Evolutionary conservation across 2,113 vertebrate genomes (phyloP), one percentile per base, ranked within the genome.

Genomic region (Salminus brasiliensis): DNA sequence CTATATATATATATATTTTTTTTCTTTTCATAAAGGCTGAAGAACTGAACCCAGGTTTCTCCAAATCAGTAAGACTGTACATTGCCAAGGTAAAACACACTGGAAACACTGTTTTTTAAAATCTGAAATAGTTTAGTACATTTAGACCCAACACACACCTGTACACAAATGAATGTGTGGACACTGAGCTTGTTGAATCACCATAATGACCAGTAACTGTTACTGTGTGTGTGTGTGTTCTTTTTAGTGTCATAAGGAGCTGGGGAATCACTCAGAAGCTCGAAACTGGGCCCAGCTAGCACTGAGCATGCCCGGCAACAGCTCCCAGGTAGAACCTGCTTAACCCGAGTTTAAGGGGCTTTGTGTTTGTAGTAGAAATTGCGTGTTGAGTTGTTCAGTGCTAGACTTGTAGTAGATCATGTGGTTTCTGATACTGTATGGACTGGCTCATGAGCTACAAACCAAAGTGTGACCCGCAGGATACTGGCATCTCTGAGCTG

Each of bases 211-310:
- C n/a, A n/a, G 6, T 45, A 52, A 52, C 47, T n/a, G 18, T 52
- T 55, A 41, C 47, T 80, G 53, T 2, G 0, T 76, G 83, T 76
- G 65, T 68, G n/a, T 85, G 65, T 41, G 0, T 83, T n/a, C n/a
- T n/a, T n/a, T n/a, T n/a, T n/a, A 98, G 97, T 98, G 97, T 89
- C 96, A 97, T 86, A 94, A 80, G 86, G 95, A 96, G 69, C 89
- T 99, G n/a, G 96, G 95, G 25, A 94, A 96, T 79, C 52, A 81
- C 29, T 87, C 93, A 0, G 93, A 94, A 2, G 94, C 95, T 0
- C 60, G 34, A 13, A 92, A 91, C 71, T 99, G 97, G 97, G 88
- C 92, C 63, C 83, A 91, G 12, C 81, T 96, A 9, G 96, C 96
- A 2, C 84, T 91, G 0, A 92, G 94, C 72, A 92, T 94, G 82